Evolutionary conservation across 1,140 invertebrate genomes (phyloP).

Genomic region (Amphibalanus amphitrite): DNA sequence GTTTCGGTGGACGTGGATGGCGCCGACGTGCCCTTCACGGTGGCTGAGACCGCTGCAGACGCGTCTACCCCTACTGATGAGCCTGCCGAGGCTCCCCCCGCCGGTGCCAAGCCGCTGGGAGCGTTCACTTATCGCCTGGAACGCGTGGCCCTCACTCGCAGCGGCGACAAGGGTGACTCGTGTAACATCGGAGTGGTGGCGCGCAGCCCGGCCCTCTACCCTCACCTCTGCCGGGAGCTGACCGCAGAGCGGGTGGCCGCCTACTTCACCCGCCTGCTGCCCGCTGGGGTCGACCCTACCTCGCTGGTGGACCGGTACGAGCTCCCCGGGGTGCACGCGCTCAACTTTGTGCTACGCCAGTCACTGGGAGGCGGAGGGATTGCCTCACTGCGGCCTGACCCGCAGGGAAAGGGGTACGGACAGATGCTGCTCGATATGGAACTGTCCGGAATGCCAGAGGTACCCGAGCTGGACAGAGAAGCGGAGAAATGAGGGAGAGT

Average conservation of each 20-base stretch:
- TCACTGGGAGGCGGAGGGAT: constrained; percentile 32
- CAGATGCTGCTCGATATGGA: constrained; percentile 30
- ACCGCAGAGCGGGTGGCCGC: constrained; percentile 26
- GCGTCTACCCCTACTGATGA: too few relatives aligned
- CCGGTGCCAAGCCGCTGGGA: too few relatives aligned
- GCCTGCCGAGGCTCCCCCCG: too few relatives aligned
- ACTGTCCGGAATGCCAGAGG: too few relatives aligned
- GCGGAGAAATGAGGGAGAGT: too few relatives aligned
- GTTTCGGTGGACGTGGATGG: constrained; percentile 20
- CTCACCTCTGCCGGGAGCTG: constrained; percentile 26
- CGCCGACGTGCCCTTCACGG: constrained; percentile 10
- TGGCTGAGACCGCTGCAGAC: constrained; percentile 4
- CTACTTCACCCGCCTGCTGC: constrained; percentile 31
- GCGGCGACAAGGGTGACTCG: constrained; percentile 36
- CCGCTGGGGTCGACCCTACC: constrained; percentile 9
- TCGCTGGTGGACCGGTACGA: constrained; percentile 25
- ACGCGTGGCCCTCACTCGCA: constrained; percentile 32
- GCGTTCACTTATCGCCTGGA: constrained; percentile 25
- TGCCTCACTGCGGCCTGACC: constrained; percentile 31
- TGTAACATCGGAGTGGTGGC: constrained; percentile 36
- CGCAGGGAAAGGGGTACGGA: constrained; percentile 32
- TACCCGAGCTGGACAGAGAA: too few relatives aligned
- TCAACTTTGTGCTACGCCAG: constrained; percentile 31
- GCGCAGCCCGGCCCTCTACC: constrained; percentile 26
- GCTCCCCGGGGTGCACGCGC: constrained; percentile 28